phyloP scores from a whole-genome alignment of 2,797 vertebrate species.

The Clarias pachynema region DNA sequence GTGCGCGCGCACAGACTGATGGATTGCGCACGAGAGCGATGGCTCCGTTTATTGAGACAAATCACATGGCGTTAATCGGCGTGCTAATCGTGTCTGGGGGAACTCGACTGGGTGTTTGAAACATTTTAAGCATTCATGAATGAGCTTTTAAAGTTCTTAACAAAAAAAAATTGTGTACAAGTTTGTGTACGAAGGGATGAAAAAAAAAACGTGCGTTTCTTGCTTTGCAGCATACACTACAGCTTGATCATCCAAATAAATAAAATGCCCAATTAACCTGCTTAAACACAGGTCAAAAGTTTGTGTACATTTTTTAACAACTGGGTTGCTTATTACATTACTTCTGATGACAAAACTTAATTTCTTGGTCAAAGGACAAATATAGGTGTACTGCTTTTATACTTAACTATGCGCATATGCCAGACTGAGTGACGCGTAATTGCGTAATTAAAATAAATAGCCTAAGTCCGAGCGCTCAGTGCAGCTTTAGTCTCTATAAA shows the following conservation, averaged over 20 bases:
- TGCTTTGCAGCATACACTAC: not conserved
- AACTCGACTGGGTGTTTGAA: slow-evolving; percentile 1
- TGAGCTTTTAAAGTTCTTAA: not conserved
- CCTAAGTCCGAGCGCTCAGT: slow-evolving; percentile 41
- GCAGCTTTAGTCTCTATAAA: slow-evolving; percentile 54
- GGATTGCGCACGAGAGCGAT: slow-evolving; percentile 48
- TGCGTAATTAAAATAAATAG: slow-evolving; percentile 63
- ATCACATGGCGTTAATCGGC: slow-evolving; percentile 48
- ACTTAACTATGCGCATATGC: slow-evolving; percentile 11
- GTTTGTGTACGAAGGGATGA: not conserved
- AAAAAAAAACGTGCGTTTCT: not conserved
- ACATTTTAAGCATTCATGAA: slow-evolving; percentile 7
- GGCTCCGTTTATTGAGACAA: slow-evolving; percentile 42
- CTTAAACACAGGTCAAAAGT: not conserved
- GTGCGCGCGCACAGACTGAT: slow-evolving; percentile 56
- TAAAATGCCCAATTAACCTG: not conserved
- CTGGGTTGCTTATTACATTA: not conserved
- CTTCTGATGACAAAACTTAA: not conserved
- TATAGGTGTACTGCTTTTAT: not conserved
- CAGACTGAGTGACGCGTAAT: slow-evolving; percentile 49
- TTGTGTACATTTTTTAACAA: not conserved
- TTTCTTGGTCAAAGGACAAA: not conserved
- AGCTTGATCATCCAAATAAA: not conserved
- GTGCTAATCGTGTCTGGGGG: slow-evolving; percentile 30
- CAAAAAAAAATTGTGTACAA: not conserved